These are phyloP conservation scores for Stylophora pistillata DNA, from an alignment of 64 coral and sea anemone species.

Conservation along the genomic window DNA sequence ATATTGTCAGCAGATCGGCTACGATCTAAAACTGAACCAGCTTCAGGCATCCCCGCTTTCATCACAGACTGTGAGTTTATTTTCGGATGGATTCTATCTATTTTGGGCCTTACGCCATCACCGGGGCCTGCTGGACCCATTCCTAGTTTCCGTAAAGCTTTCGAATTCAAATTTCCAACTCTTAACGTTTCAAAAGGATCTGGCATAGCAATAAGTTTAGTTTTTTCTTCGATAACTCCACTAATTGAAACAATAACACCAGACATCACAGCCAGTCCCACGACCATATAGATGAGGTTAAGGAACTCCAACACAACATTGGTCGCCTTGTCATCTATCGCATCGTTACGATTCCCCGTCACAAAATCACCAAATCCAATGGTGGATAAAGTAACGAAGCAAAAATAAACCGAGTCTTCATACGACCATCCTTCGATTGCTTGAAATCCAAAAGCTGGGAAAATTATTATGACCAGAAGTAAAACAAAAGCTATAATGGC, in stretches of 20 bases:
- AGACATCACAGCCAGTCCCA: slow-evolving; percentile 98
- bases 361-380: slow-evolving; percentile 96
- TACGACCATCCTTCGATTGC: slow-evolving; percentile 78
- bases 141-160: slow-evolving; percentile 90
- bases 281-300: slow-evolving; percentile 91
- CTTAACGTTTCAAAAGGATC: slow-evolving; percentile 92
- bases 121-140: slow-evolving; percentile 45
- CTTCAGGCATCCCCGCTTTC: neutral
- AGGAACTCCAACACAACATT: slow-evolving; percentile 77
- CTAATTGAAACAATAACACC: slow-evolving; percentile 96
- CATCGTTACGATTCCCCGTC: slow-evolving; percentile 24
- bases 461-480: slow-evolving; percentile 68
- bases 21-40: slow-evolving; percentile 8
- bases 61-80: neutral
- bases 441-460: slow-evolving; percentile 82
- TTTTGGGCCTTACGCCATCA: neutral
- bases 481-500: slow-evolving; percentile 81
- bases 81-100: neutral
- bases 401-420: slow-evolving; percentile 87
- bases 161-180: slow-evolving; percentile 91
- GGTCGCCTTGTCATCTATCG: neutral
- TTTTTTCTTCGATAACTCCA: slow-evolving; percentile 97
- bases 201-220: slow-evolving; percentile 79
- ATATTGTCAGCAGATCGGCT: slow-evolving; percentile 60
- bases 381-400: slow-evolving; percentile 90